phyloP scores from a whole-genome alignment of 2,113 vertebrate genomes.

The Cromileptes altivelis region DNA sequence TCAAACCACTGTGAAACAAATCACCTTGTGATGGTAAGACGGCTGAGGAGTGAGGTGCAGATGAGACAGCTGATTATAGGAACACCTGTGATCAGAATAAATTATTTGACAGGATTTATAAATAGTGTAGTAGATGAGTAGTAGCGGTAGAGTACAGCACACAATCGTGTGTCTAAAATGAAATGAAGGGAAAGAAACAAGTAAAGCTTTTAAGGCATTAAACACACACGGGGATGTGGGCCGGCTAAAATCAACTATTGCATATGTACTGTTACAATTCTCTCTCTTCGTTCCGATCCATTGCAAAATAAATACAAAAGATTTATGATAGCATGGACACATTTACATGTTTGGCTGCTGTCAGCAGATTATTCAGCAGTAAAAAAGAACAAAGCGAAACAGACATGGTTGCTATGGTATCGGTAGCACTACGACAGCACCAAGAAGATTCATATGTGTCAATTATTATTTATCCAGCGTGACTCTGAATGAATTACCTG shows the following conservation, averaged over 20 bases:
- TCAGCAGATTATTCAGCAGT: neutral
- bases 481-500: conserved; percentile 38
- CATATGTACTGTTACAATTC: neutral
- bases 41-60: conserved; percentile 44
- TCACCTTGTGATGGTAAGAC: conserved; percentile 51
- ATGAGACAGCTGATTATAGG: conserved; percentile 58
- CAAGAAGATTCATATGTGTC: conserved; percentile 24
- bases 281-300: neutral
- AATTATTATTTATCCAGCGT: conserved; percentile 29
- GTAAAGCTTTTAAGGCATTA: neutral
- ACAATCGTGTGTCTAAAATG: neutral
- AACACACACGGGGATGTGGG: neutral
- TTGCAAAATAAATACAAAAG: neutral
- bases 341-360: neutral
- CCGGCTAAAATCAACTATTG: neutral
- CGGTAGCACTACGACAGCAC: neutral
- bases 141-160: neutral
- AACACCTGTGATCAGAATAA: conserved; percentile 57
- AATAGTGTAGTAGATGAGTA: conserved; percentile 30
- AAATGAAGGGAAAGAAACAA: neutral
- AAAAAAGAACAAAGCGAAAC: neutral
- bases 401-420: neutral
- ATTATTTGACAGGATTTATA: conserved; percentile 56
- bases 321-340: neutral
- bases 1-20: conserved; percentile 49